These are phyloP conservation scores for Hypanus sabinus DNA, from an alignment of 2,113 vertebrate genomes.

Conservation along the genomic window DNA sequence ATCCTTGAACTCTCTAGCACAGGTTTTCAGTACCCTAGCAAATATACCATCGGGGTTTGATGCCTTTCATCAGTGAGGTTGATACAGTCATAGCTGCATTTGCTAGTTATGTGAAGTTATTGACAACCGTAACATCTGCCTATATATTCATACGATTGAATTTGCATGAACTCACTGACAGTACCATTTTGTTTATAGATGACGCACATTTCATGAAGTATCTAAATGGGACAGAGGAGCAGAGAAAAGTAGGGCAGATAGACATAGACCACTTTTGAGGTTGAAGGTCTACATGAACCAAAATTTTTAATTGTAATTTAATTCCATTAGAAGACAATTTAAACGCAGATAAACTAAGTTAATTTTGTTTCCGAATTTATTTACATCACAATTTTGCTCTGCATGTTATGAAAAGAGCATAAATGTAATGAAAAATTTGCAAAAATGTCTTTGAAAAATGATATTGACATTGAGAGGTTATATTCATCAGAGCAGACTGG, in stretches of 20 bases:
- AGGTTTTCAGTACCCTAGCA: no score
- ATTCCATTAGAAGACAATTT: neutral
- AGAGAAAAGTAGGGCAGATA: no score
- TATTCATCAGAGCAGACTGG: neutral
- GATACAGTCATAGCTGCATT: neutral
- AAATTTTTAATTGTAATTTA: neutral
- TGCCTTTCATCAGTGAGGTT: no score
- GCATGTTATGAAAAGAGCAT: neutral
- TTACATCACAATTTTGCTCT: neutral
- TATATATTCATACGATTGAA: neutral
- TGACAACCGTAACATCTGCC: neutral
- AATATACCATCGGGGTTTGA: no score
- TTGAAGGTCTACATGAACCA: neutral
- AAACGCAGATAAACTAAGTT: neutral
- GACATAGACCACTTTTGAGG: neutral
- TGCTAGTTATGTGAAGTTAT: neutral
- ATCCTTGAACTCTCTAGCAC: no score
- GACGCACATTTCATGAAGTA: neutral
- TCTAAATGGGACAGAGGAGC: neutral
- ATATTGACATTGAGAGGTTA: neutral
- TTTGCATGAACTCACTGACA: neutral
- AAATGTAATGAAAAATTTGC: no score
- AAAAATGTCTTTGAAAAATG: no score
- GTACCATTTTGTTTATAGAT: neutral
- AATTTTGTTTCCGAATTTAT: neutral